Percentiles rank a stretch among this genome's conserved stretches.
Conservation (phyloP, 1,140 invertebrate species). For the Helicoverpa armigera region DNA sequence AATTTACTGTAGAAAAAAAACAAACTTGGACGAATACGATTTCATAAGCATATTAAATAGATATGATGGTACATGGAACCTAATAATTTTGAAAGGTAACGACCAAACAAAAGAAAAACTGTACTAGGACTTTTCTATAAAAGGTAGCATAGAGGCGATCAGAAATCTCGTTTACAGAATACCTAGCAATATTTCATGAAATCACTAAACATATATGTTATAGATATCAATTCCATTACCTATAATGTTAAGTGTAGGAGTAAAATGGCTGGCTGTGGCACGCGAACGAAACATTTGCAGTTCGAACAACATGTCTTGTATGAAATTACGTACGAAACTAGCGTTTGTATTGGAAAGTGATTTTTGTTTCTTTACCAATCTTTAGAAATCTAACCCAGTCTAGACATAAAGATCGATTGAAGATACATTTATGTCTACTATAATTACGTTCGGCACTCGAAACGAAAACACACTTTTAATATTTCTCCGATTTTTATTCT, state of each 20-base stretch:
- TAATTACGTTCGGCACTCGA: no score
- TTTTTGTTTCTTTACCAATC: not conserved
- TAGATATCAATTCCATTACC: conserved; percentile 29
- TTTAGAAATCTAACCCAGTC: not conserved
- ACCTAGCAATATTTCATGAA: not conserved
- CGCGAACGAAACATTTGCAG: conserved; percentile 30
- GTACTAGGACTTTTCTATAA: no score
- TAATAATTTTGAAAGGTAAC: no score
- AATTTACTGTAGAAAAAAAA: no score
- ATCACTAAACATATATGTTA: conserved; percentile 18
- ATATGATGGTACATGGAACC: no score
- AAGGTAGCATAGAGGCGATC: not conserved
- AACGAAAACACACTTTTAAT: no score
- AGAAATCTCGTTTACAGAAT: not conserved
- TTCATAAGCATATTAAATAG: no score
- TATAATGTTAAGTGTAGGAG: conserved; percentile 30
- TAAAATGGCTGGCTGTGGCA: not conserved
- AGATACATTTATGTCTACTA: no score
- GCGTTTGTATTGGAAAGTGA: conserved; percentile 1
- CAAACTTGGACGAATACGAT: no score
- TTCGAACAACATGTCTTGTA: conserved; percentile 12
- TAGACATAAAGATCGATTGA: no score
- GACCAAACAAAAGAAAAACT: no score
- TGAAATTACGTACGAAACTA: not conserved
- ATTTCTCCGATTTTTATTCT: no score